Evolutionary conservation across 2,888 invertebrate genomes (phyloP), one percentile per base, ranked within the genome.

Genomic region (Sussaba pulchella): DNA sequence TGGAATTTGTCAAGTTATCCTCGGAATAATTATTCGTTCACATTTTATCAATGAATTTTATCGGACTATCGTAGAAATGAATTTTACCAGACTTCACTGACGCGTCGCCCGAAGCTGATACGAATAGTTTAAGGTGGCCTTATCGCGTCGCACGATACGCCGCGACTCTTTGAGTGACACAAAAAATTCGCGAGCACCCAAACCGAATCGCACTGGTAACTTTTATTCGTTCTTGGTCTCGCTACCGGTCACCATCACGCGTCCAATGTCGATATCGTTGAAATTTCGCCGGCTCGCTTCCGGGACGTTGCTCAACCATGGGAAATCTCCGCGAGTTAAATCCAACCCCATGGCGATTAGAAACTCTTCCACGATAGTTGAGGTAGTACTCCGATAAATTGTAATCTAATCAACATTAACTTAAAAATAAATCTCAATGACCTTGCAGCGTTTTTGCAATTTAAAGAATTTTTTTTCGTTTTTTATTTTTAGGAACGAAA

Each of bases 401-500:
- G 14, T 59, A 70, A 24, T 70, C 31, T 31, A 36, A 43, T 59
- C 45, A 8, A 6, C 12, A 21, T 5, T 12, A 45, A 10, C 17
- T 10, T 3, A 19, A 5, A 41, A 21, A 19, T 36, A 19, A 26
- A 19, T 2, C 31, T 14, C 2, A 2, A 14, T 24, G 8, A 57
- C 24, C n/a, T 24, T 14, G n/a, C 9, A 31, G 0, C 8, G 9
- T 12, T 5, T 6, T 5, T 26, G 1, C 2, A 17, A 17, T 47
- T 19, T n/a, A n/a, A n/a, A n/a, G n/a, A n/a, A n/a, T 47, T 47
- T 47, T 47, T 41, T 17, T 17, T 47, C 0, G 8, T 50, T 50
- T 50, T 36, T 19, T 39, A 36, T 26, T 66, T 72, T 85, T 87
- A 95, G 95, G 96, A 96, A 90, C 90, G 93, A 24, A 95, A 94